These are phyloP conservation scores for Venustoraphidia nigricollis DNA, from an alignment of 2,888 invertebrate genomes.

Conservation along the genomic window DNA sequence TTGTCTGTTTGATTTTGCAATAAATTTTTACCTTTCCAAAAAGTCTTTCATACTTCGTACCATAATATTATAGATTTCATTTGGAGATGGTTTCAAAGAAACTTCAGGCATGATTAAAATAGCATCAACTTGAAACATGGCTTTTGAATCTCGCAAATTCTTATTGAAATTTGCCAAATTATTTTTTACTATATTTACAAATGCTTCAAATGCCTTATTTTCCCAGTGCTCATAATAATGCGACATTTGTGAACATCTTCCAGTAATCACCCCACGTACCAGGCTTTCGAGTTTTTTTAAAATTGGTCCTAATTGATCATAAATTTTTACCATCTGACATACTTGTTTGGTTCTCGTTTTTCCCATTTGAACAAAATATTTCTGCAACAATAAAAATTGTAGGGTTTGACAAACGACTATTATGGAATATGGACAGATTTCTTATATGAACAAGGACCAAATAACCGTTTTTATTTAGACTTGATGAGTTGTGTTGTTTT, in stretches of 20 bases:
- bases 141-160: slow-evolving; percentile 34
- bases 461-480: too few species aligned
- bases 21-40: slow-evolving; percentile 48
- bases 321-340: slow-evolving; percentile 51
- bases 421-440: too few species aligned
- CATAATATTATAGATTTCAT: slow-evolving; percentile 65
- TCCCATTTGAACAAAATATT: slow-evolving; percentile 58
- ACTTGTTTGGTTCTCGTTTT: slow-evolving; percentile 50
- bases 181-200: slow-evolving; percentile 47
- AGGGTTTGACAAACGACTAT: too few species aligned
- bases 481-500: too few species aligned
- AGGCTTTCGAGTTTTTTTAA: slow-evolving; percentile 75
- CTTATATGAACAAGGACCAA: too few species aligned
- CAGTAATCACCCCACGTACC: slow-evolving; percentile 64
- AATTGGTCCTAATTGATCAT: slow-evolving; percentile 65
- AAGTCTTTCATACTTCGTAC: slow-evolving; percentile 61
- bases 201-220: slow-evolving; percentile 52
- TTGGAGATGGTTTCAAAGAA: slow-evolving; percentile 53
- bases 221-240: slow-evolving; percentile 75
- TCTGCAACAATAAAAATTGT: slow-evolving; percentile 24
- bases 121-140: slow-evolving; percentile 69
- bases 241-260: slow-evolving; percentile 54
- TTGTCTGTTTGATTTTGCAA: too few species aligned
- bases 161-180: slow-evolving; percentile 57
- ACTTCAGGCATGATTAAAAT: slow-evolving; percentile 60